Percentiles rank a stretch among this genome's conserved stretches.
phyloP scores from a whole-genome alignment of 23 tunicate species.

The Ciona savignyi region DNA sequence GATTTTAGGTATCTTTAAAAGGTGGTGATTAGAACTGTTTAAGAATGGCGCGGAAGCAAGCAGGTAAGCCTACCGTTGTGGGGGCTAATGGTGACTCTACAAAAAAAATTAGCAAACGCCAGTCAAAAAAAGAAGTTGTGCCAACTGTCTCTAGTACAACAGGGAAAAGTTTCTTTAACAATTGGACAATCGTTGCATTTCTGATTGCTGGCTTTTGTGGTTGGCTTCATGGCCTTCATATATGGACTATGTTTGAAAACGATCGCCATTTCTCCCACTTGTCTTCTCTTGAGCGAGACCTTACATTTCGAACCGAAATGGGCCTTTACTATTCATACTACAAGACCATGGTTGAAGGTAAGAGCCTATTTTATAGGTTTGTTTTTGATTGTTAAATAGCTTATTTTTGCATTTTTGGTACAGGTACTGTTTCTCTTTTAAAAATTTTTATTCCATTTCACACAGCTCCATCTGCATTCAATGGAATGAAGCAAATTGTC shows the following conservation, averaged over 20 bases:
- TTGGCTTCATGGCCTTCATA: conserved; percentile 89
- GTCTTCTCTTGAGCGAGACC: conserved; percentile 90
- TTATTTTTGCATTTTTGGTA: no score
- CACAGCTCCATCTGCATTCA: conserved; percentile 70
- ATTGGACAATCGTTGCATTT: conserved; percentile 80
- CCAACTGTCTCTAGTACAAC: not conserved
- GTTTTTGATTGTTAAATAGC: no score
- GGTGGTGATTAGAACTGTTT: not conserved
- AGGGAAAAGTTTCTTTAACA: conserved; percentile 26
- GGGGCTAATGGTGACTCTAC: conserved; percentile 10
- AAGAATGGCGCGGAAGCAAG: conserved; percentile 17
- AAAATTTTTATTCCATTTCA: no score
- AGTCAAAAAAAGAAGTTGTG: not conserved
- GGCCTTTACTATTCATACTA: conserved; percentile 97
- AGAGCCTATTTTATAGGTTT: not conserved
- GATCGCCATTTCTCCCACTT: conserved; percentile 98
- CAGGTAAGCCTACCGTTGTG: not conserved
- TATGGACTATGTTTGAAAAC: conserved; percentile 96
- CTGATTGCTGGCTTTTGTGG: conserved; percentile 69
- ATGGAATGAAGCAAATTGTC: conserved; percentile 67
- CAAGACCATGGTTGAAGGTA: conserved; percentile 90
- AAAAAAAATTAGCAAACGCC: not conserved
- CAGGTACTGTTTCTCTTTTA: no score
- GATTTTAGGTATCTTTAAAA: no score
- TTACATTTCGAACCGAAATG: conserved; percentile 98